Conservation (phyloP, 2,113 vertebrate species). For the Colaptes auratus region DNA sequence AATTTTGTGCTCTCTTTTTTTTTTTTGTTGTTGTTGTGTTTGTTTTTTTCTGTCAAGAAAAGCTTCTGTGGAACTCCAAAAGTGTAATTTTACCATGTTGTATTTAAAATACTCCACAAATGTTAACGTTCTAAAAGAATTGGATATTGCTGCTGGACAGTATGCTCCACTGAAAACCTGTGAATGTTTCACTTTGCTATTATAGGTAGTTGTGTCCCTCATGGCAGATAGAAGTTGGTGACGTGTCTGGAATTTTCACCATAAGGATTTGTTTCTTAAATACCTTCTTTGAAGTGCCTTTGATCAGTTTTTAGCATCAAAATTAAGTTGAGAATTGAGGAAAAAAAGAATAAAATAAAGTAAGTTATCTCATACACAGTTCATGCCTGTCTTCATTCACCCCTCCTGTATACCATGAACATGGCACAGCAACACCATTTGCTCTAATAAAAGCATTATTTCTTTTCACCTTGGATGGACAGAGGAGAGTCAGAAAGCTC, state of each 20-base stretch:
- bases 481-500: neutral
- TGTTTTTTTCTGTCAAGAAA: neutral
- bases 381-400: slow-evolving; percentile 36
- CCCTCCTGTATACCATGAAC: neutral
- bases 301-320: slow-evolving; percentile 59
- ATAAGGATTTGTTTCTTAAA: slow-evolving; percentile 41
- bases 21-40: no score
- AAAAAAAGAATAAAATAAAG: slow-evolving; percentile 27
- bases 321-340: slow-evolving; percentile 56
- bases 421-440: neutral
- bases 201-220: neutral
- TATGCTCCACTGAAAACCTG: slow-evolving; percentile 33
- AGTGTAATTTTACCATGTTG: slow-evolving; percentile 23
- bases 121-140: neutral
- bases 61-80: slow-evolving; percentile 23
- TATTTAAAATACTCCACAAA: slow-evolving; percentile 36
- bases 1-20: neutral
- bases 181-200: slow-evolving; percentile 31
- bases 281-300: slow-evolving; percentile 71
- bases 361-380: slow-evolving; percentile 43
- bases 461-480: neutral
- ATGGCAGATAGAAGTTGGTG: neutral
- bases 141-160: slow-evolving; percentile 62
- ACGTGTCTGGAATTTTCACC: slow-evolving; percentile 37
- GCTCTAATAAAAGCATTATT: neutral